phyloP scores from a whole-genome alignment of 2,888 invertebrate genomes.

The Caenorhabditis sp. region DNA sequence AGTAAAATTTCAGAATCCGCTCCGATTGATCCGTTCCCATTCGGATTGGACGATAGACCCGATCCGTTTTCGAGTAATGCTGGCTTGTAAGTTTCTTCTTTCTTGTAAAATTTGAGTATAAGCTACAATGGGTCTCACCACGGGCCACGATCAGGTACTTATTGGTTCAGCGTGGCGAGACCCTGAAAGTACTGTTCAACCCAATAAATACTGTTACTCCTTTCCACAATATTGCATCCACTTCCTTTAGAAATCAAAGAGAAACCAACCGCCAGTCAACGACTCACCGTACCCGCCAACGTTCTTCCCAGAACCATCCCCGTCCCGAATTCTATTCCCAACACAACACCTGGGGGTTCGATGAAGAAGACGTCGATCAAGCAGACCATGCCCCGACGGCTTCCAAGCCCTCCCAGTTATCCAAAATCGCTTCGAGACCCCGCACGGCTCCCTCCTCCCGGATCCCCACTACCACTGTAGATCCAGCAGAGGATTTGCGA shows the following conservation, averaged over 20 bases:
- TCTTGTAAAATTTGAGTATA: too few species aligned
- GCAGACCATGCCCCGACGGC: too few species aligned
- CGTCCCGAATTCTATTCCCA: constrained; percentile 31
- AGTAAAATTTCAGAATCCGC: constrained; percentile 9
- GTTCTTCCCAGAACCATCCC: neutral
- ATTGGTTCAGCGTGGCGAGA: too few species aligned
- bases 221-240: neutral
- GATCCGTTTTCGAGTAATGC: constrained; percentile 56
- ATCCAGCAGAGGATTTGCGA: constrained; percentile 45
- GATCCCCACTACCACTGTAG: constrained; percentile 20
- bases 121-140: too few species aligned
- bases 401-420: too few species aligned
- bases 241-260: neutral
- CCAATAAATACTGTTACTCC: too few species aligned
- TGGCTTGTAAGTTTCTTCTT: constrained; percentile 31
- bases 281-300: constrained; percentile 17
- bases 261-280: constrained; percentile 7
- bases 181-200: too few species aligned
- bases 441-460: constrained; percentile 28
- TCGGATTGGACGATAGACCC: constrained; percentile 38
- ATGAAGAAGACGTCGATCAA: constrained; percentile 10
- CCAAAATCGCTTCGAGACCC: constrained; percentile 18
- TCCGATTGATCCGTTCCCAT: constrained; percentile 53
- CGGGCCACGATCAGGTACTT: too few species aligned
- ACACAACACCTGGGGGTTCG: constrained; percentile 59